Evolutionary conservation across 2,113 vertebrate species (phyloP).

Genomic region (Numida meleagris): DNA sequence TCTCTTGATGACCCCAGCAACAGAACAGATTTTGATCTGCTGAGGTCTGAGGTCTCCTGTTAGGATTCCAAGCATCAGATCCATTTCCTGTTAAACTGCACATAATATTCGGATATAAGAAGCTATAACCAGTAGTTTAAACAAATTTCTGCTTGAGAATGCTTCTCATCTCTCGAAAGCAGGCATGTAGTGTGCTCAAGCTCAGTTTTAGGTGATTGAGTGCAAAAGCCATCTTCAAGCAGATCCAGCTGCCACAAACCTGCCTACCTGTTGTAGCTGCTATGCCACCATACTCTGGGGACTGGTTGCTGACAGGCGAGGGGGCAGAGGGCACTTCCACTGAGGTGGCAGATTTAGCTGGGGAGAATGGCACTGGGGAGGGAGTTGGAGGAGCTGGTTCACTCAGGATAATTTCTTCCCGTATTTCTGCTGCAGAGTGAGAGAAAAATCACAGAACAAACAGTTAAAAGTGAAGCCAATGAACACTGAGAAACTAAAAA

Average conservation of each 20-base stretch:
- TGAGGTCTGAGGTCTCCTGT: constrained; percentile 39
- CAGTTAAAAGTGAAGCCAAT: background rate
- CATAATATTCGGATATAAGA: background rate
- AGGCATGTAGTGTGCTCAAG: background rate
- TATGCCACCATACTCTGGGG: constrained; percentile 88
- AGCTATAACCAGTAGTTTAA: background rate
- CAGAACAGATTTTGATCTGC: constrained; percentile 30
- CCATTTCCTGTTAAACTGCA: background rate
- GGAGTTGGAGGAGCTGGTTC: constrained; percentile 86
- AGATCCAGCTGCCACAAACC: background rate
- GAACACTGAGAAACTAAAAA: background rate
- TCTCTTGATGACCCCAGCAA: constrained; percentile 57
- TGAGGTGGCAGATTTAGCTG: constrained; percentile 88
- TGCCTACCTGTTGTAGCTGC: constrained; percentile 88
- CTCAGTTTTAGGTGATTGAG: background rate
- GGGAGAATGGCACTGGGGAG: constrained; percentile 90
- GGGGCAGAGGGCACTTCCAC: constrained; percentile 85
- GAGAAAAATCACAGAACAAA: background rate
- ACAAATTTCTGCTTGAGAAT: background rate
- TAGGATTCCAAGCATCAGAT: background rate
- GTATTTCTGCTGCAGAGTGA: constrained; percentile 80
- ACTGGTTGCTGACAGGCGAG: constrained; percentile 88
- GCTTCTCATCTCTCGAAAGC: background rate
- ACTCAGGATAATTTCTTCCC: constrained; percentile 85
- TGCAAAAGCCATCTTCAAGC: background rate